phyloP scores from a whole-genome alignment of 2,797 vertebrate genomes.

The Scomberomorus guttatus region DNA sequence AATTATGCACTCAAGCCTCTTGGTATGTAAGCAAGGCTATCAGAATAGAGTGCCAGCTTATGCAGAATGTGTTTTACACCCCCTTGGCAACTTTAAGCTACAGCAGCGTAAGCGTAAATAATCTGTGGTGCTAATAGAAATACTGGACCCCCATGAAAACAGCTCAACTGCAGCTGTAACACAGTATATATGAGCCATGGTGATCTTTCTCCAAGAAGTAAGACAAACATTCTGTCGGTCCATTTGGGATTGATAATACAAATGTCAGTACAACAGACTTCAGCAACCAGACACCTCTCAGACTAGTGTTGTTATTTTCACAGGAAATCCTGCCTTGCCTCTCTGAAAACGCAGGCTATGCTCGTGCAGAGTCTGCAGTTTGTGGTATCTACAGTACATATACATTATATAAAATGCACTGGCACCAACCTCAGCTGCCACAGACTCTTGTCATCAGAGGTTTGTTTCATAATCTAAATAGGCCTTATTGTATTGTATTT shows the following conservation, averaged over 20 bases:
- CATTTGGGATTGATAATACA: slow-evolving; percentile 36
- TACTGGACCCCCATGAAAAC: slow-evolving; percentile 2
- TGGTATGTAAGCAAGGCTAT: slow-evolving; percentile 18
- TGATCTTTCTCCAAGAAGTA: slow-evolving; percentile 10
- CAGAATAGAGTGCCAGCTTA: background rate
- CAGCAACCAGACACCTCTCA: slow-evolving; percentile 8
- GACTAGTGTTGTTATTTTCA: background rate
- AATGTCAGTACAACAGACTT: slow-evolving; percentile 41
- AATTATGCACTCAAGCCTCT: slow-evolving; percentile 27
- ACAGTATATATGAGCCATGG: slow-evolving; percentile 24
- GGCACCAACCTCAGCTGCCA: background rate
- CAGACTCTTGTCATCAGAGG: slow-evolving; percentile 22
- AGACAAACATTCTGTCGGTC: slow-evolving; percentile 18
- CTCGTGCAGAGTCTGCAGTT: slow-evolving; percentile 31
- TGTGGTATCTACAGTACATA: background rate
- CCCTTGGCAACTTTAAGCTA: slow-evolving; percentile 30
- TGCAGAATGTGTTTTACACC: slow-evolving; percentile 33
- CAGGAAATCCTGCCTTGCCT: slow-evolving; percentile 19
- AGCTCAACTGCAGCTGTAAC: slow-evolving; percentile 5
- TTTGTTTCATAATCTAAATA: slow-evolving; percentile 21
- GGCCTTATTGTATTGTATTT: slow-evolving; percentile 23
- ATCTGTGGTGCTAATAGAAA: slow-evolving; percentile 36
- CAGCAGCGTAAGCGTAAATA: slow-evolving; percentile 35
- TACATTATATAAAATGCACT: slow-evolving; percentile 24
- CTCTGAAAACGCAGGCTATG: slow-evolving; percentile 3